phyloP scores from a whole-genome alignment of 2,113 vertebrate genomes.

The Sorex fumeus region DNA sequence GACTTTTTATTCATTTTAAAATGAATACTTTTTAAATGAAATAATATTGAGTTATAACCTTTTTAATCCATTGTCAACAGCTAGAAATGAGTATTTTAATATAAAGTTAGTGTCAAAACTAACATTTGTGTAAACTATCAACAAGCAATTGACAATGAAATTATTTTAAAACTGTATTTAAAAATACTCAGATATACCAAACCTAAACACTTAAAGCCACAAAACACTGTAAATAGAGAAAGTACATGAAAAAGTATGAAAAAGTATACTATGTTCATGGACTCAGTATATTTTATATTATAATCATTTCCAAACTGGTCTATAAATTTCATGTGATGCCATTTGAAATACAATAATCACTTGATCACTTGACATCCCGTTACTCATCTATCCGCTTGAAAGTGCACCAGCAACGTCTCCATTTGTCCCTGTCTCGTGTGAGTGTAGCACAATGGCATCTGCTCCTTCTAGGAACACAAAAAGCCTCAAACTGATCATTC shows the following conservation, averaged over 20 bases:
- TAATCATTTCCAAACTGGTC: background rate
- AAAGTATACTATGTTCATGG: background rate
- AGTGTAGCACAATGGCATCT: too few relatives aligned
- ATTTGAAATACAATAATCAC: background rate
- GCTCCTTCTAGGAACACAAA: too few relatives aligned
- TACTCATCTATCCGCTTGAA: too few relatives aligned
- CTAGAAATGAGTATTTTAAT: too few relatives aligned
- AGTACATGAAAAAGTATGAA: constrained; percentile 48
- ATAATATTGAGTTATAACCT: too few relatives aligned
- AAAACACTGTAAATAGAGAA: constrained; percentile 23
- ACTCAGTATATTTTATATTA: constrained; percentile 14
- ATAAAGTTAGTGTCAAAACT: background rate
- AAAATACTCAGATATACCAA: background rate
- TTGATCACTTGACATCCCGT: too few relatives aligned
- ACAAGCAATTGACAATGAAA: constrained; percentile 35
- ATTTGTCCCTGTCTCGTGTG: too few relatives aligned
- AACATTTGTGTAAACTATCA: background rate
- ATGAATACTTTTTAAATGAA: too few relatives aligned
- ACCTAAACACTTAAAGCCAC: background rate
- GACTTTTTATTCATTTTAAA: too few relatives aligned
- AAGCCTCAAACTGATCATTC: too few relatives aligned
- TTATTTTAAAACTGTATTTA: background rate
- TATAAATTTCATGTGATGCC: background rate
- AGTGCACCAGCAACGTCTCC: too few relatives aligned
- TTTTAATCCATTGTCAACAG: too few relatives aligned